Conservation (phyloP, 2,113 vertebrate genomes). For the Ptilonorhynchus violaceus region DNA sequence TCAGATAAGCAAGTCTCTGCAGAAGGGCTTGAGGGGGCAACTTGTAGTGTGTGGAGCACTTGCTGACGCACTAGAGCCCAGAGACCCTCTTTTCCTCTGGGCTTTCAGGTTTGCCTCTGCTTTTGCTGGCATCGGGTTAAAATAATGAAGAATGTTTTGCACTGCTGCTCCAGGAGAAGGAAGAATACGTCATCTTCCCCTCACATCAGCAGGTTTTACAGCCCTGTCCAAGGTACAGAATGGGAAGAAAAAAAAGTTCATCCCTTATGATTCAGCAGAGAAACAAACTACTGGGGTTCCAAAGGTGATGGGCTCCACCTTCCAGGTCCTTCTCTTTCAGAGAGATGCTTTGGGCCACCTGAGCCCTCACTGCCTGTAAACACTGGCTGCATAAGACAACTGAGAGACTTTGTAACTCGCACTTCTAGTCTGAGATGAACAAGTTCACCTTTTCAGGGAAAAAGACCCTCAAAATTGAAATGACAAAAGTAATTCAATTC, state of each 20-base stretch:
- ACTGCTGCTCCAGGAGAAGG: background rate
- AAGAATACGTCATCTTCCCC: background rate
- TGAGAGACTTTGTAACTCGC: background rate
- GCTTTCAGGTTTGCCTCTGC: background rate
- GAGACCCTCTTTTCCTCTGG: background rate
- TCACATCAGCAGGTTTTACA: background rate
- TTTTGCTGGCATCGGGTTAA: background rate
- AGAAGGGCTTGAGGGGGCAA: background rate
- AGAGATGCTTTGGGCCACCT: background rate
- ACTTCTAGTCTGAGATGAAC: background rate
- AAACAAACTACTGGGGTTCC: background rate
- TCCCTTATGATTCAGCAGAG: background rate
- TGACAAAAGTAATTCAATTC: background rate
- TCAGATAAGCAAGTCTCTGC: background rate
- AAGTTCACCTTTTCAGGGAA: background rate
- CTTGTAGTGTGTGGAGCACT: rapidly evolving
- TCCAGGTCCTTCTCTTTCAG: background rate
- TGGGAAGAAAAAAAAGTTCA: background rate
- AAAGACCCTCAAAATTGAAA: background rate
- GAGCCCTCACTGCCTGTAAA: background rate
- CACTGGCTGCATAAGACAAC: rapidly evolving
- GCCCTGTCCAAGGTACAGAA: background rate
- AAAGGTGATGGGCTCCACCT: background rate
- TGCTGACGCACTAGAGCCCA: background rate
- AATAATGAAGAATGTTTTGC: rapidly evolving